A percentile compares a stretch with the other conserved stretches of the same genome.
These are phyloP conservation scores for Hirtodrosophila confusa DNA, from an alignment of 2,888 invertebrate species.

Conservation along the genomic window DNA sequence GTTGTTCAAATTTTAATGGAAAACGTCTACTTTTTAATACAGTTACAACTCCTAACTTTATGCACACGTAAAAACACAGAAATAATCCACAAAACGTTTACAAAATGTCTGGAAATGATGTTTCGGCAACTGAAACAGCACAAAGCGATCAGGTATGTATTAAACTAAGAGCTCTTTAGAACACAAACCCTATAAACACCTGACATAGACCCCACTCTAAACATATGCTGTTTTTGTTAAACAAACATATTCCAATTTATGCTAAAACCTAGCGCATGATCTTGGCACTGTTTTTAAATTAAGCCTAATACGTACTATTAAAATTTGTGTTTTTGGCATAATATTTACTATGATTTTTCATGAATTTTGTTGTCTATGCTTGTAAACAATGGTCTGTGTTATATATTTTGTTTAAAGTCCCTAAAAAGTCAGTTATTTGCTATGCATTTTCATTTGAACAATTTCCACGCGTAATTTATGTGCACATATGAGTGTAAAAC, in stretches of 20 bases:
- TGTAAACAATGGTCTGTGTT: too few relatives aligned
- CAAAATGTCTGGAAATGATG: slow-evolving; percentile 72
- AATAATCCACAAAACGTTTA: slow-evolving; percentile 16
- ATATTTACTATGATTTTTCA: slow-evolving; percentile 7
- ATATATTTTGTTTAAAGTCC: not conserved
- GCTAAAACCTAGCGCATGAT: slow-evolving; percentile 17
- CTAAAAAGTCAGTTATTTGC: not conserved
- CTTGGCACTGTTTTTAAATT: slow-evolving; percentile 1
- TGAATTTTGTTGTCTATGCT: not conserved
- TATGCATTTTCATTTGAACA: slow-evolving; percentile 25
- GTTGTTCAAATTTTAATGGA: slow-evolving; percentile 3
- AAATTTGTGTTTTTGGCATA: slow-evolving; percentile 29
- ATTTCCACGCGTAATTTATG: slow-evolving; percentile 55
- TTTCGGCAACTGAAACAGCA: slow-evolving; percentile 70
- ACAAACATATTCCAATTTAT: slow-evolving; percentile 26
- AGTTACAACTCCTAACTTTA: slow-evolving; percentile 40
- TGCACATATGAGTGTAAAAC: slow-evolving; percentile 34
- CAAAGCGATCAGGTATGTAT: slow-evolving; percentile 76
- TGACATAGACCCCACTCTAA: not conserved
- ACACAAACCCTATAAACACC: slow-evolving; percentile 1
- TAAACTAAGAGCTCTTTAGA: not conserved
- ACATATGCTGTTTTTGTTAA: slow-evolving; percentile 10
- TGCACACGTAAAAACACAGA: slow-evolving; percentile 38
- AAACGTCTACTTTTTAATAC: slow-evolving; percentile 25
- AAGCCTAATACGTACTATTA: slow-evolving; percentile 1